Evolutionary conservation across 1,140 invertebrate species (phyloP).

Genomic region (Ditylenchus dipsaci): DNA sequence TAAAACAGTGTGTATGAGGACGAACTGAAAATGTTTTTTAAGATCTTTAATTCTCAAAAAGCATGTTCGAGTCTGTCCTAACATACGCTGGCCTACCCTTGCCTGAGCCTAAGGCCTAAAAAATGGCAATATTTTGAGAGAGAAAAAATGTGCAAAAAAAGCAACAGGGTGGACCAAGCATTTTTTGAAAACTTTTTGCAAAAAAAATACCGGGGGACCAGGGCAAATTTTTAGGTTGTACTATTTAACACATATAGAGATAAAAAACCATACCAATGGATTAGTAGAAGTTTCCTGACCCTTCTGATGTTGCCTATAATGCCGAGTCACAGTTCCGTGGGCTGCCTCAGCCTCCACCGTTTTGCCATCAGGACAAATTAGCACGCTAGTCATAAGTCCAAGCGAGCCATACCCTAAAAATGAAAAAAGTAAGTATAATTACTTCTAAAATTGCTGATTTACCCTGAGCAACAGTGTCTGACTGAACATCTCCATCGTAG

Average conservation of each 20-base stretch:
- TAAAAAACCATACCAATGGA: slow-evolving; percentile 63
- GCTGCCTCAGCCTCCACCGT: slow-evolving; percentile 95
- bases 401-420: slow-evolving; percentile 70
- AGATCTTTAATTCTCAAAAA: too few species aligned
- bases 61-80: too few species aligned
- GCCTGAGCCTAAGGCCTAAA: too few species aligned
- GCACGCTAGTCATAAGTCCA: slow-evolving; percentile 89
- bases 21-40: too few species aligned
- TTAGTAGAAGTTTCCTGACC: slow-evolving; percentile 60
- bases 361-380: slow-evolving; percentile 89
- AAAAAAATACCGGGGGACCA: slow-evolving; percentile 62
- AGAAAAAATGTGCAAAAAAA: too few species aligned
- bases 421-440: not conserved
- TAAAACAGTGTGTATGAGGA: too few species aligned
- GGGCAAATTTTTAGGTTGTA: slow-evolving; percentile 64
- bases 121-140: too few species aligned
- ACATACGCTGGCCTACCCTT: too few species aligned
- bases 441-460: slow-evolving; percentile 69
- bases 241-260: too few species aligned
- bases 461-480: slow-evolving; percentile 67
- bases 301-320: slow-evolving; percentile 81
- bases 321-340: slow-evolving; percentile 92
- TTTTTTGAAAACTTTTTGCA: too few species aligned
- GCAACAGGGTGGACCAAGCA: too few species aligned
- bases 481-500: slow-evolving; percentile 98